A percentile compares a stretch with the other conserved stretches of the same genome.
Conservation (phyloP, 2,797 vertebrate genomes). For the Anabas testudineus region DNA sequence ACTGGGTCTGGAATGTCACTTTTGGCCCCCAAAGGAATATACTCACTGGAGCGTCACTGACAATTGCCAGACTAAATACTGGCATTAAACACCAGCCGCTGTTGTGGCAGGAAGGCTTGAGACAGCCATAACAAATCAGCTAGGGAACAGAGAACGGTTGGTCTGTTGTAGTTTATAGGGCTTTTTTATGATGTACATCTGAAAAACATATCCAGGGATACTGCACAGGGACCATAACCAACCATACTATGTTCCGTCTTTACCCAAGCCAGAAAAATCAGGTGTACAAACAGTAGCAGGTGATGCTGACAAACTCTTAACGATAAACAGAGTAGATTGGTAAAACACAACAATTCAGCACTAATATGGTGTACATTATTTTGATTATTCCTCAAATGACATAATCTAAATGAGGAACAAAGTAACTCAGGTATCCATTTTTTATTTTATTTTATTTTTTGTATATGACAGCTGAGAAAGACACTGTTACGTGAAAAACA, state of each 20-base stretch:
- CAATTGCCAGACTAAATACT: conserved; percentile 77
- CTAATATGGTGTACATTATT: conserved; percentile 3
- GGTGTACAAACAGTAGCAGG: conserved; percentile 40
- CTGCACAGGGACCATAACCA: conserved; percentile 37
- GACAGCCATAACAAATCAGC: conserved; percentile 74
- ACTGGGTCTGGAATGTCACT: conserved; percentile 72
- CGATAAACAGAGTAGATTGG: conserved; percentile 12
- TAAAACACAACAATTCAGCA: neutral
- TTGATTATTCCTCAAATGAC: conserved; percentile 26
- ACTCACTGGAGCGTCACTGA: conserved; percentile 71
- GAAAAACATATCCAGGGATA: conserved; percentile 67
- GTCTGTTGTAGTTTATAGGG: conserved; percentile 62
- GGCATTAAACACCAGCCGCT: conserved; percentile 69
- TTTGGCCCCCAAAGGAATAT: conserved; percentile 62
- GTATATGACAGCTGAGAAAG: conserved; percentile 13
- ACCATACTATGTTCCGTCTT: conserved; percentile 26
- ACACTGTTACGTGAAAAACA: conserved; percentile 8
- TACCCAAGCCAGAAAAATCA: conserved; percentile 36
- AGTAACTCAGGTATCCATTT: conserved; percentile 22
- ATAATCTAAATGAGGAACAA: conserved; percentile 27
- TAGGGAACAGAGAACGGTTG: conserved; percentile 44
- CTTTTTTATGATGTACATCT: conserved; percentile 72
- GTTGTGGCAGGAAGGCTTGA: conserved; percentile 68
- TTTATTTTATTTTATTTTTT: too few species aligned
- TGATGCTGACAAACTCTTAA: conserved; percentile 6